Evolutionary conservation across 1,140 invertebrate species (phyloP).

Genomic region (Copidosoma floridanum): DNA sequence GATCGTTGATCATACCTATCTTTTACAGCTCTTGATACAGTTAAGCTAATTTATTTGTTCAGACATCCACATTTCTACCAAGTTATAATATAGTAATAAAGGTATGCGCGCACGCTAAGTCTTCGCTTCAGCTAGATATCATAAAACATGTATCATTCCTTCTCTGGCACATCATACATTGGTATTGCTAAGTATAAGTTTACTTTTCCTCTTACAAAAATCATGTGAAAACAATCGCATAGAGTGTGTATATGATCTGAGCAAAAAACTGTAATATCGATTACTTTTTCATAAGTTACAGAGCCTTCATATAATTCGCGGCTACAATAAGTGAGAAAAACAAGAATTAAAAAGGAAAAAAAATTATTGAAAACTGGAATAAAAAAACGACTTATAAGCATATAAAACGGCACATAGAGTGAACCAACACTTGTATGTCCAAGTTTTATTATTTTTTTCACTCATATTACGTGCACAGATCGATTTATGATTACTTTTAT

Average conservation of each 20-base stretch:
- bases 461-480: background rate
- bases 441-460: slow-evolving; percentile 6
- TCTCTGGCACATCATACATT: slow-evolving; percentile 58
- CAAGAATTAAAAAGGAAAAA: slow-evolving; percentile 16
- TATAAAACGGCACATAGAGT: slow-evolving; percentile 6
- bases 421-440: slow-evolving; percentile 1
- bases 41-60: slow-evolving; percentile 59
- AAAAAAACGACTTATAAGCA: slow-evolving; percentile 15
- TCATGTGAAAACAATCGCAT: slow-evolving; percentile 44
- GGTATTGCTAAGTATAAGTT: slow-evolving; percentile 57
- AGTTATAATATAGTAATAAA: slow-evolving; percentile 59
- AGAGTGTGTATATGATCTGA: slow-evolving; percentile 20
- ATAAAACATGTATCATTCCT: slow-evolving; percentile 58
- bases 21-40: slow-evolving; percentile 55
- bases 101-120: slow-evolving; percentile 55
- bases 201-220: slow-evolving; percentile 47
- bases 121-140: slow-evolving; percentile 58
- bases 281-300: slow-evolving; percentile 14
- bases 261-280: slow-evolving; percentile 5
- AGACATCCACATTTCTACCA: slow-evolving; percentile 59
- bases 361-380: slow-evolving; percentile 4
- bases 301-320: slow-evolving; percentile 9
- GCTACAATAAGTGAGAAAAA: slow-evolving; percentile 25
- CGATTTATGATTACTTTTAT: slow-evolving; percentile 13
- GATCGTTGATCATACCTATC: slow-evolving; percentile 49